These are phyloP conservation scores for Sciurus vulgaris DNA, from an alignment of 2,797 vertebrate species.

Conservation along the genomic window DNA sequence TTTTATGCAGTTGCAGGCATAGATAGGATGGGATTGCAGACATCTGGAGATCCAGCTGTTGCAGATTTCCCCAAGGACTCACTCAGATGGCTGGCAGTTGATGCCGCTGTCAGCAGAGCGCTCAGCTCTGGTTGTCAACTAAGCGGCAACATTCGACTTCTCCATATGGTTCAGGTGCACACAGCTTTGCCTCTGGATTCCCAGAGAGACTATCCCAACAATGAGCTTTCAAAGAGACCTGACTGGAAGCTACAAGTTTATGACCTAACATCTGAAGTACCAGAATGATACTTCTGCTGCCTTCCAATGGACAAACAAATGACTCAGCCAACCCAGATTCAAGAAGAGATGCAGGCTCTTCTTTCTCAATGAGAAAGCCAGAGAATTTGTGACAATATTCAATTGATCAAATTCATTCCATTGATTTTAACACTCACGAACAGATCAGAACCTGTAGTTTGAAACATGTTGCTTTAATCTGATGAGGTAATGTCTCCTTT, in stretches of 20 bases:
- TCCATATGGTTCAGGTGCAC: neutral
- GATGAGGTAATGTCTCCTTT: neutral
- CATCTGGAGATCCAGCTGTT: neutral
- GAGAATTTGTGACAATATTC: neutral
- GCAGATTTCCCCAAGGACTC: neutral
- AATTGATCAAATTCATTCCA: neutral
- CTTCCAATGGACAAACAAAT: neutral
- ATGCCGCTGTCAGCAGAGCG: neutral
- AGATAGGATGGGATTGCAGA: neutral
- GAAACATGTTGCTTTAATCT: slow-evolving; percentile 13
- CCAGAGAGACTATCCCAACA: neutral
- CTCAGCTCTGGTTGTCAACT: neutral
- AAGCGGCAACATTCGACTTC: neutral
- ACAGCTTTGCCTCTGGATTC: neutral
- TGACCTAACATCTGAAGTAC: neutral
- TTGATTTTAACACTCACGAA: neutral
- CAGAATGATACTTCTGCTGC: neutral
- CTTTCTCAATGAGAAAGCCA: neutral
- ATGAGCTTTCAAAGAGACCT: neutral
- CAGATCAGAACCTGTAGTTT: neutral
- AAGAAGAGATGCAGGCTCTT: neutral
- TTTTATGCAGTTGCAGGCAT: neutral
- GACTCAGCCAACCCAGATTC: neutral
- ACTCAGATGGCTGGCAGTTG: too few relatives aligned
- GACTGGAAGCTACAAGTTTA: neutral